These are phyloP conservation scores for Morone saxatilis DNA, from an alignment of 2,113 vertebrate genomes.

Conservation along the genomic window DNA sequence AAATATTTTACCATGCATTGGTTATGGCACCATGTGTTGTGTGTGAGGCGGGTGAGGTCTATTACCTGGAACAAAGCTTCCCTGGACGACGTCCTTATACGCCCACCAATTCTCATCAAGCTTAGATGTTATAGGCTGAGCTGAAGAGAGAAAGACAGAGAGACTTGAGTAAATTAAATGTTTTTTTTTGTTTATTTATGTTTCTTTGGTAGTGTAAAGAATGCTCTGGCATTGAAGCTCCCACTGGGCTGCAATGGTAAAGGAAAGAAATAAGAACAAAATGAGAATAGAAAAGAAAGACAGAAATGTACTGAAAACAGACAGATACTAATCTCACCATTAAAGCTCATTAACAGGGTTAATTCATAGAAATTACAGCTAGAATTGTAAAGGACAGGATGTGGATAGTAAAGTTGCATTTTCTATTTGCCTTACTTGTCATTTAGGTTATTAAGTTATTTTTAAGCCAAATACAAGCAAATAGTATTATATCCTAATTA, in stretches of 20 bases:
- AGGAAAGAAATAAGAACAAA: background rate
- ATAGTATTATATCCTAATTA: too few relatives aligned
- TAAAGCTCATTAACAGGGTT: background rate
- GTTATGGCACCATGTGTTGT: background rate
- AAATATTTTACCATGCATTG: background rate
- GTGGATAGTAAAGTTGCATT: too few relatives aligned
- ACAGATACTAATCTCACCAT: background rate
- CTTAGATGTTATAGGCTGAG: conserved; percentile 96
- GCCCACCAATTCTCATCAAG: conserved; percentile 99
- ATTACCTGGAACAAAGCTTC: conserved; percentile 98
- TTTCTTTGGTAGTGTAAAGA: background rate
- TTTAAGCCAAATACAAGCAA: too few relatives aligned
- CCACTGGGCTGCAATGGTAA: background rate
- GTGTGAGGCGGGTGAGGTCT: background rate
- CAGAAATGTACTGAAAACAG: background rate
- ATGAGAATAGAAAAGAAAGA: background rate
- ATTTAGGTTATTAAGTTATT: too few relatives aligned
- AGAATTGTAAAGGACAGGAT: too few relatives aligned
- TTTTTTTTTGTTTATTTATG: too few relatives aligned
- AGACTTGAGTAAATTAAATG: background rate
- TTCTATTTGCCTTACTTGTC: too few relatives aligned
- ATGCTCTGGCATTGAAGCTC: background rate
- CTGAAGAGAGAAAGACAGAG: conserved; percentile 76
- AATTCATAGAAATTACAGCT: too few relatives aligned
- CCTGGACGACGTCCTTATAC: conserved; percentile 98